Evolutionary conservation across 2,113 vertebrate genomes (phyloP), one percentile per base, ranked within the genome.

Genomic region (Chaetops frenatus): DNA sequence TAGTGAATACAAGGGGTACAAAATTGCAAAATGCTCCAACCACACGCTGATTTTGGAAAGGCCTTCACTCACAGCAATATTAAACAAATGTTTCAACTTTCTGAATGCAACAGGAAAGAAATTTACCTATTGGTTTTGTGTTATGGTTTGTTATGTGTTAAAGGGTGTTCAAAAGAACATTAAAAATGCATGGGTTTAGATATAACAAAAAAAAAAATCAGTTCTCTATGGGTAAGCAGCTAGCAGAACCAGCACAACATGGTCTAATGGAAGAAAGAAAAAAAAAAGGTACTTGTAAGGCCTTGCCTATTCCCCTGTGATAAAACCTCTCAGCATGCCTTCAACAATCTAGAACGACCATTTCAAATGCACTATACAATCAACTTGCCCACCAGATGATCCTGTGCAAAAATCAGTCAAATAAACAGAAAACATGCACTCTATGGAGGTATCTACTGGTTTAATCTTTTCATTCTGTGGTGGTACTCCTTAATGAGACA

Each of bases 81-180:
- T 77, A 67, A 96, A 95, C 87, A 97, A 95, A 94, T 95, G 95
- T 95, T 96, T 94, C 72, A 94, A 72, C 61, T 82, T 86, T 57
- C 91, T 78, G 73, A 97, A 96, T 20, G 42, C 60, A 96, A 64
- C n/a, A 84, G 61, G 24, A 28, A 65, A 70, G 66, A 96, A 44
- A 97, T 96, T 93, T 94, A 96, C 90, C 93, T 97, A 94, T 53
- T 84, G 35, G 40, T 95, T 95, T 60, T 92, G 81, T 81, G 54
- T 81, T 96, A 95, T 66, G 86, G 15, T 44, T 17, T 9, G 33
- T 29, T 27, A 17, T 21, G 8, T 44, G 12, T 31, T 94, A 96
- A 23, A 93, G 86, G 47, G 79, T 95, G 94, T 97, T 95, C 58
- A 28, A 71, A 90, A 76, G 20, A 94, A 58, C 78, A 95, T 88